Percentiles rank a stretch among this genome's conserved stretches.
These are phyloP conservation scores for Erpetoichthys calabaricus DNA, from an alignment of 2,797 vertebrate species.

Conservation along the genomic window DNA sequence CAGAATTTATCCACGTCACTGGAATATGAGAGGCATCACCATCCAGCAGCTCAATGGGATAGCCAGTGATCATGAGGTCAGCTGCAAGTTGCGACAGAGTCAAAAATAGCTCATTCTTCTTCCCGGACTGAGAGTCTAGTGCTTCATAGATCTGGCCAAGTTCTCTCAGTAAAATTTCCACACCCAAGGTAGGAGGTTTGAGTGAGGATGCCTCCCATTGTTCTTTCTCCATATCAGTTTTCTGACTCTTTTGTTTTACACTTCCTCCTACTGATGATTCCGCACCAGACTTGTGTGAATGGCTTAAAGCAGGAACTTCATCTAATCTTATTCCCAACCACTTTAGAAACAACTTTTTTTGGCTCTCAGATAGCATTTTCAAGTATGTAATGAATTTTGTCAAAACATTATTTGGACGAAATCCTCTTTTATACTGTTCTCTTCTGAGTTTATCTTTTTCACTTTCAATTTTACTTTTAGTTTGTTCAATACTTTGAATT, in stretches of 20 bases:
- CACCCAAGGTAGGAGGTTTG: conserved; percentile 17
- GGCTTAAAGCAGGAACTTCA: neutral
- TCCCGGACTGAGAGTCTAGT: conserved; percentile 3
- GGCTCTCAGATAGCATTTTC: neutral
- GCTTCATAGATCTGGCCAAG: conserved; percentile 29
- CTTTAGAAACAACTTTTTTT: conserved; percentile 36
- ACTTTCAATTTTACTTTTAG: conserved; percentile 24
- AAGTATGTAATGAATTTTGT: conserved; percentile 22
- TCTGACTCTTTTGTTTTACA: conserved; percentile 10
- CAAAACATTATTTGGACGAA: conserved; percentile 30
- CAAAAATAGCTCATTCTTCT: neutral
- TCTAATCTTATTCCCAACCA: conserved; percentile 34
- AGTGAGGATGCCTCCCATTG: conserved; percentile 21
- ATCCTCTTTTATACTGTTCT: conserved; percentile 17
- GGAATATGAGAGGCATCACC: conserved; percentile 40
- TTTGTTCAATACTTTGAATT: conserved; percentile 36
- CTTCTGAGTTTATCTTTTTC: conserved; percentile 22
- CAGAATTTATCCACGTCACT: conserved; percentile 32
- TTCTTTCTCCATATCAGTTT: neutral
- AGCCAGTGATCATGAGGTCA: conserved; percentile 30
- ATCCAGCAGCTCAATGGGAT: conserved; percentile 37
- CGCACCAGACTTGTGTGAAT: conserved; percentile 8
- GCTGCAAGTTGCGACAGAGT: conserved; percentile 27
- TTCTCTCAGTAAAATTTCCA: conserved; percentile 33
- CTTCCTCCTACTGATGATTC: conserved; percentile 16